These are phyloP conservation scores for Dexiosoma caninum DNA, from an alignment of 2,888 invertebrate genomes.

Conservation along the genomic window DNA sequence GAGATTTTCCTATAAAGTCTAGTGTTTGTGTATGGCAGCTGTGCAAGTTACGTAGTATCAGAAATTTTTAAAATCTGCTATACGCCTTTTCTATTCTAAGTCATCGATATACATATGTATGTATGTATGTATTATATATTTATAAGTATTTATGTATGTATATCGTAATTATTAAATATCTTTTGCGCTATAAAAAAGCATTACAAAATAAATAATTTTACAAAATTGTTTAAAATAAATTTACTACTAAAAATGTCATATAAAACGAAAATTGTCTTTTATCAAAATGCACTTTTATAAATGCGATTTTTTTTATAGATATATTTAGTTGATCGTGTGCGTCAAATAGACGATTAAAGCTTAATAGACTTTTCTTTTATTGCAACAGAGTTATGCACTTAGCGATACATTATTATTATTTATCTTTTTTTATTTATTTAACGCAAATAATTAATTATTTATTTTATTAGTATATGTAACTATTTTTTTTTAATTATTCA, in stretches of 20 bases:
- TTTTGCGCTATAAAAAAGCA: constrained; percentile 5
- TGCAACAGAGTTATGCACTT: constrained; percentile 28
- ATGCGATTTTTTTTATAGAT: constrained; percentile 10
- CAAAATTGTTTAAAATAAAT: constrained; percentile 42
- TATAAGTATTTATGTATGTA: constrained; percentile 15
- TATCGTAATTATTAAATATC: neutral
- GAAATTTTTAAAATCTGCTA: no score
- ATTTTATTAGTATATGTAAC: neutral
- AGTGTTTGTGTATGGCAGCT: no score
- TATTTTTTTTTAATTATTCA: no score
- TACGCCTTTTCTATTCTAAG: no score
- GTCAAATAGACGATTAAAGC: constrained; percentile 46
- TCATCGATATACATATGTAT: constrained; percentile 18
- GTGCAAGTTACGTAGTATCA: no score
- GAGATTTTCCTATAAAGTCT: no score
- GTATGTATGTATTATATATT: neutral
- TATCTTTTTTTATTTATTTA: no score
- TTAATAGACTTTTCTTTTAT: constrained; percentile 27
- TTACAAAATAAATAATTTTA: neutral
- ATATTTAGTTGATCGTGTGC: neutral
- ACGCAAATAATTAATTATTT: neutral
- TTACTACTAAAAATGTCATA: constrained; percentile 35
- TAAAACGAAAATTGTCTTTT: constrained; percentile 19
- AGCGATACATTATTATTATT: neutral
- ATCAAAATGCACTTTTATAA: constrained; percentile 37